Conservation (phyloP, 2,797 vertebrate genomes). For the Paedocypris micromegethes region DNA sequence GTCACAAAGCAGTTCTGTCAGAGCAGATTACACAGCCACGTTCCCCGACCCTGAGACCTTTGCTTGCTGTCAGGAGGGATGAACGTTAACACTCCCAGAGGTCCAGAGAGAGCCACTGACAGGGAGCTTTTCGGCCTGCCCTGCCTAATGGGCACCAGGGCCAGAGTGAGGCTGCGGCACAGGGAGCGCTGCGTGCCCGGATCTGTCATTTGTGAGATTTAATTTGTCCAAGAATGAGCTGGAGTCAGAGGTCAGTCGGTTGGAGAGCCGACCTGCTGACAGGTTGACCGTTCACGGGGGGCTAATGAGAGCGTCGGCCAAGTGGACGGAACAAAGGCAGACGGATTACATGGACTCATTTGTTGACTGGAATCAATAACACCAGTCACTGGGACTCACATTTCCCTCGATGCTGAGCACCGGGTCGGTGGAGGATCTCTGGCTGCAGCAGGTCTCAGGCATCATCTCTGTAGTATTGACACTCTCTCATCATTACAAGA, state of each 20-base stretch:
- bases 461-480: too few relatives aligned
- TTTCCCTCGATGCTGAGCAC: conserved; percentile 27
- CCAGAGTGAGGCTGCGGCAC: conserved; percentile 26
- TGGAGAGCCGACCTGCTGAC: conserved; percentile 70
- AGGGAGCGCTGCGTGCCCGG: conserved; percentile 61
- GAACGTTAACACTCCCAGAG: conserved; percentile 39
- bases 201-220: conserved; percentile 76
- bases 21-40: conserved; percentile 35
- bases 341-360: conserved; percentile 67
- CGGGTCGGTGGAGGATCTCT: conserved; percentile 5
- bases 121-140: conserved; percentile 37
- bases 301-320: conserved; percentile 73
- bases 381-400: conserved; percentile 50
- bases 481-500: too few relatives aligned
- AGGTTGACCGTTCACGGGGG: conserved; percentile 68
- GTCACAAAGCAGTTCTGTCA: conserved; percentile 43
- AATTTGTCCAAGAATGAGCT: conserved; percentile 75
- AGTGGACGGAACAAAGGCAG: conserved; percentile 70
- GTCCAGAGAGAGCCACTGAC: conserved; percentile 38
- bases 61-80: conserved; percentile 48
- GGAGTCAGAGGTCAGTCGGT: conserved; percentile 74
- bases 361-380: conserved; percentile 69
- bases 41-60: conserved; percentile 31
- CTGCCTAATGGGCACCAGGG: conserved; percentile 45
- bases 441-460: too few relatives aligned